A percentile compares a stretch with the other conserved stretches of the same genome.
Evolutionary conservation across 2,113 vertebrate genomes (phyloP).

Genomic region (Hepsetus odoe): DNA sequence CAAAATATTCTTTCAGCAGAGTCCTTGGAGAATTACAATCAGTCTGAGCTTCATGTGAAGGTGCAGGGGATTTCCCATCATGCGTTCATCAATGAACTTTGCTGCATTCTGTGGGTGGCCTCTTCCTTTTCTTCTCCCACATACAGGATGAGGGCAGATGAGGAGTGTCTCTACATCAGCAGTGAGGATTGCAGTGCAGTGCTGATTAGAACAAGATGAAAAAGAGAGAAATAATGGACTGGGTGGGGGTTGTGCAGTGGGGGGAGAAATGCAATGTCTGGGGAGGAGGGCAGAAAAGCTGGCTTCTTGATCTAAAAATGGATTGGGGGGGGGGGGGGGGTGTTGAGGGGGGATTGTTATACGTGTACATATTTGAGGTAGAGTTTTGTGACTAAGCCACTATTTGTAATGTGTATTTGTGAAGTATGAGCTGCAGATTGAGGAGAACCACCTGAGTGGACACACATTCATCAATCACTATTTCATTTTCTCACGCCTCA

Average conservation of each 20-base stretch:
- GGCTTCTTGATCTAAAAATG: constrained; percentile 43
- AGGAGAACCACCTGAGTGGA: neutral
- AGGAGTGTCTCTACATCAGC: constrained; percentile 33
- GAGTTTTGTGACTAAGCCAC: neutral
- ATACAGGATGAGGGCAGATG: constrained; percentile 35
- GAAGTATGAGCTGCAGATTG: neutral
- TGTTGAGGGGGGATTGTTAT: neutral
- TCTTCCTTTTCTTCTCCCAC: neutral
- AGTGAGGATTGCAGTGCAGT: constrained; percentile 13
- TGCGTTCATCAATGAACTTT: constrained; percentile 23
- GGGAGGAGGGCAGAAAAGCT: neutral
- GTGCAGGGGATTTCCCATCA: neutral
- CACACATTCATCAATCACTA: constrained; percentile 20
- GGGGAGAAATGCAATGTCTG: constrained; percentile 10
- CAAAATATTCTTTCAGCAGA: neutral
- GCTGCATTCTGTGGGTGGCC: constrained; percentile 23
- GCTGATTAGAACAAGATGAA: constrained; percentile 50
- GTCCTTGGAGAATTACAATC: constrained; percentile 3
- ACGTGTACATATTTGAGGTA: neutral
- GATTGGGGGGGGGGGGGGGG: constrained; percentile 10
- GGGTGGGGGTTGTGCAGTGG: neutral
- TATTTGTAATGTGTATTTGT: constrained; percentile 12
- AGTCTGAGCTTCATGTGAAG: neutral
- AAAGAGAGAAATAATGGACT: constrained; percentile 36
- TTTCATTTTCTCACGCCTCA: constrained; percentile 13